Evolutionary conservation across 1,140 invertebrate genomes (phyloP).

Genomic region (Nixonia krombeini): DNA sequence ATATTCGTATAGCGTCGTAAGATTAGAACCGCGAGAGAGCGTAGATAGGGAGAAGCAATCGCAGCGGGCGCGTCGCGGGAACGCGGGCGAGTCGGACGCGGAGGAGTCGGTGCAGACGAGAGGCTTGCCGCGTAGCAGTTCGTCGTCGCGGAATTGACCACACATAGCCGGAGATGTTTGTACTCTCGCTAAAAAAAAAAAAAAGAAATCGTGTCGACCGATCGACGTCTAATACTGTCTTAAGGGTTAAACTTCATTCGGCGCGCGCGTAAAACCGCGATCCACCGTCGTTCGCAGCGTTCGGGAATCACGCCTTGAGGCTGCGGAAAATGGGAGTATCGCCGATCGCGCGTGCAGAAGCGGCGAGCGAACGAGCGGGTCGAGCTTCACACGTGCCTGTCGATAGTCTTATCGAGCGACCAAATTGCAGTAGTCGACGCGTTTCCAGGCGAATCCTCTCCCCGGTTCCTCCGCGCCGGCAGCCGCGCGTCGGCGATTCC

Average conservation of each 20-base stretch:
- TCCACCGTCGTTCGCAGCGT: too few relatives aligned
- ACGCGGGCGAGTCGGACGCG: background rate
- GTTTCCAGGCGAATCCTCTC: constrained; percentile 2
- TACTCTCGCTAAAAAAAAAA: too few relatives aligned
- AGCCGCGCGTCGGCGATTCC: background rate
- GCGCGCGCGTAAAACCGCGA: too few relatives aligned
- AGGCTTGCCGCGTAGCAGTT: background rate
- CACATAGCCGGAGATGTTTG: too few relatives aligned
- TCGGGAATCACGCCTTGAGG: too few relatives aligned
- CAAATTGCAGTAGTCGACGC: constrained; percentile 22
- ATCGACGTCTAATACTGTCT: too few relatives aligned
- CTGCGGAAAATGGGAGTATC: too few relatives aligned
- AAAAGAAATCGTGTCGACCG: too few relatives aligned
- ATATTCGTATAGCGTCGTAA: constrained; percentile 56
- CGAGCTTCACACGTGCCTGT: constrained; percentile 42
- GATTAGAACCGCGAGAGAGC: constrained; percentile 42
- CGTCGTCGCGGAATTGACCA: too few relatives aligned
- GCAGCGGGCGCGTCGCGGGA: constrained; percentile 7
- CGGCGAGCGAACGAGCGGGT: constrained; percentile 3
- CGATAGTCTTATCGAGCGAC: constrained; percentile 38
- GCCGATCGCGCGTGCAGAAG: background rate
- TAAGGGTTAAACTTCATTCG: too few relatives aligned
- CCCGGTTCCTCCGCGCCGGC: background rate
- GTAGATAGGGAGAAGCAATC: constrained; percentile 32
- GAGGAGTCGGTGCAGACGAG: background rate